Evolutionary conservation across 2,888 invertebrate genomes (phyloP), one percentile per base, ranked within the genome.

Genomic region (Agonopterix arenella): DNA sequence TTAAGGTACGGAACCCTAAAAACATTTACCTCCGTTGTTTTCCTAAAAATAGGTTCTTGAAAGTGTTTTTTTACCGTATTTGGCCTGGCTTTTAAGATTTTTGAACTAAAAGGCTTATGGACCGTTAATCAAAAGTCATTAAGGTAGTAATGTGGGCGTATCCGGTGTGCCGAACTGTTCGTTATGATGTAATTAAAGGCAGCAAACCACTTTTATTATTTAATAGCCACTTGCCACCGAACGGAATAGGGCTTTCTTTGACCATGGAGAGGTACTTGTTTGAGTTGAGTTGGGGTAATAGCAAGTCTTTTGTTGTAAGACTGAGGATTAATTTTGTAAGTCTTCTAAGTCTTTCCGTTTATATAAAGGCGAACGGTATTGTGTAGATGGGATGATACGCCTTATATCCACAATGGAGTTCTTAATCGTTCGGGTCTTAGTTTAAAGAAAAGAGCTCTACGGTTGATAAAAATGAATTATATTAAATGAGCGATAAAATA

Each of bases 71-170:
- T 11, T 43, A 11, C 43, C 13, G 28, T 11, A 11, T 45, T 10
- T 16, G 38, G 5, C 11, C 8, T 13, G 11, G 41, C 40, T 47
- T 58, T 60, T 54, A 57, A 51, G 51, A 57, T 52, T 55, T 59
- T 54, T 58, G 62, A 57, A 56, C 55, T 59, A 64, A 68, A 66
- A 52, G 56, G 52, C 57, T 70, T 67, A 67, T 60, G 68, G 67
- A 61, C 60, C 67, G 70, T 74, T 74, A 71, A 73, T 74, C 66
- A 70, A 54, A 54, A 62, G 61, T 54, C 60, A 65, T 74, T 68
- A 62, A 66, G 62, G 64, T 61, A 57, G 62, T 59, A 62, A 60
- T 60, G 55, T 53, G 50, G 58, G 52, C 52, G 58, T 61, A 62
- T 54, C 55, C 55, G 55, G 52, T 50, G 55, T 54, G 28, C 28